Conservation (phyloP, 1,140 invertebrate species). For the Saccostrea glomerata region DNA sequence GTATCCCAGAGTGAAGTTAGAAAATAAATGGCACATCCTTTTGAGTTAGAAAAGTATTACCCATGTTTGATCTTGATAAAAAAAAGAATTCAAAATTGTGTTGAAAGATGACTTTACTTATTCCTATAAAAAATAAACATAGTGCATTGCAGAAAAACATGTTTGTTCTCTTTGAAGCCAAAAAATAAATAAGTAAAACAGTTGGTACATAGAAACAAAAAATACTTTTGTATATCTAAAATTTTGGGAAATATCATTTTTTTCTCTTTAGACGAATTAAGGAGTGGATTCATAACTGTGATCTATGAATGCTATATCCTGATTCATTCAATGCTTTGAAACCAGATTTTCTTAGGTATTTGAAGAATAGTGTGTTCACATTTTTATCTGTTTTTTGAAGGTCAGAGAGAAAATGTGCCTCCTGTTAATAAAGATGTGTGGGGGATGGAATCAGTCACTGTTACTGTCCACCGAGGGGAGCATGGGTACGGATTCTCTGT, state of each 20-base stretch:
- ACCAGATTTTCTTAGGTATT: neutral
- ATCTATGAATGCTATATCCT: no score
- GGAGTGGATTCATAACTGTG: no score
- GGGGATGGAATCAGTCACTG: conserved; percentile 70
- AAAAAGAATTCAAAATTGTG: neutral
- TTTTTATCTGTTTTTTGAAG: conserved; percentile 58
- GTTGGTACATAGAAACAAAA: no score
- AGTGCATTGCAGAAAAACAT: no score
- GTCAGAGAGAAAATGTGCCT: conserved; percentile 66
- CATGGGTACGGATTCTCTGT: conserved; percentile 90
- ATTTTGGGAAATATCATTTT: no score
- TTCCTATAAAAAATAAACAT: no score
- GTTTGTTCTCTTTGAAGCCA: no score
- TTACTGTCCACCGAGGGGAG: conserved; percentile 70
- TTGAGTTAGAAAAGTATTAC: neutral
- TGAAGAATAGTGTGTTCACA: neutral
- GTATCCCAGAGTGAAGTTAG: neutral
- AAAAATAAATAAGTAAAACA: no score
- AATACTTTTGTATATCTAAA: no score
- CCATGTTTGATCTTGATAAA: neutral
- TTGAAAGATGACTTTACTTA: neutral
- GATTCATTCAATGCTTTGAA: no score
- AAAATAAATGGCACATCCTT: neutral
- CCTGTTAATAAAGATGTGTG: conserved; percentile 72
- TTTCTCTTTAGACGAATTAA: no score